Evolutionary conservation across 1,140 invertebrate genomes (phyloP).

Genomic region (Coelopa frigida): DNA sequence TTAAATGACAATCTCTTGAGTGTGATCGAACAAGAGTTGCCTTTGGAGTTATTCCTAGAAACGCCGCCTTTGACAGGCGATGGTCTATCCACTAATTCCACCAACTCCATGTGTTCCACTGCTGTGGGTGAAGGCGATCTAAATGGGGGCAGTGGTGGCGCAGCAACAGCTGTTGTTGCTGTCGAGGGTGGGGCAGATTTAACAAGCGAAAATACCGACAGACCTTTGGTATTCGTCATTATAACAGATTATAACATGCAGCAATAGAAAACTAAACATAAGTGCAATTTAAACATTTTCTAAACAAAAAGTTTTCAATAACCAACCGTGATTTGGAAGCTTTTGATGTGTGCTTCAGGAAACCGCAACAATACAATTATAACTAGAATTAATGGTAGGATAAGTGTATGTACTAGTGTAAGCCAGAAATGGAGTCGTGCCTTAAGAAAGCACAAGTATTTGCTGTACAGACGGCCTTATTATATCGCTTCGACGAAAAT

Average conservation of each 20-base stretch:
- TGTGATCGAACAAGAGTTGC: conserved; percentile 8
- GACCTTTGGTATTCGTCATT: conserved; percentile 8
- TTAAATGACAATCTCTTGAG: conserved; percentile 6
- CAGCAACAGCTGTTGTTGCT: not conserved
- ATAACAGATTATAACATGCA: conserved; percentile 12
- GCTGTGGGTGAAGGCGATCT: not conserved
- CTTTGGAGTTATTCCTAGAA: conserved; percentile 9
- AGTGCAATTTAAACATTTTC: too few relatives aligned
- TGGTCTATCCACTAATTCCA: conserved; percentile 5
- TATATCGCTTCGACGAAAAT: too few relatives aligned
- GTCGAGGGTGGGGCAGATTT: not conserved
- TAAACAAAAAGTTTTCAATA: too few relatives aligned
- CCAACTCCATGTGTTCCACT: conserved; percentile 8
- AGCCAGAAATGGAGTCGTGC: too few relatives aligned
- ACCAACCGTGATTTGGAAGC: too few relatives aligned
- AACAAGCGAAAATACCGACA: not conserved
- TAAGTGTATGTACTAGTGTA: too few relatives aligned
- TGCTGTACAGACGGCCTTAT: too few relatives aligned
- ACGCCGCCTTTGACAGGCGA: conserved; percentile 7
- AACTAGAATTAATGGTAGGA: too few relatives aligned
- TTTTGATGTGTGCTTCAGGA: too few relatives aligned
- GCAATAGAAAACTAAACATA: not conserved
- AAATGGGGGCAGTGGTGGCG: not conserved
- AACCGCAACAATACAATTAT: too few relatives aligned
- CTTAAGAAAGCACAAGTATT: too few relatives aligned